A percentile compares a stretch with the other conserved stretches of the same genome.
These are phyloP conservation scores for Manis crassicaudata DNA, from an alignment of 2,797 vertebrate genomes.

Conservation along the genomic window DNA sequence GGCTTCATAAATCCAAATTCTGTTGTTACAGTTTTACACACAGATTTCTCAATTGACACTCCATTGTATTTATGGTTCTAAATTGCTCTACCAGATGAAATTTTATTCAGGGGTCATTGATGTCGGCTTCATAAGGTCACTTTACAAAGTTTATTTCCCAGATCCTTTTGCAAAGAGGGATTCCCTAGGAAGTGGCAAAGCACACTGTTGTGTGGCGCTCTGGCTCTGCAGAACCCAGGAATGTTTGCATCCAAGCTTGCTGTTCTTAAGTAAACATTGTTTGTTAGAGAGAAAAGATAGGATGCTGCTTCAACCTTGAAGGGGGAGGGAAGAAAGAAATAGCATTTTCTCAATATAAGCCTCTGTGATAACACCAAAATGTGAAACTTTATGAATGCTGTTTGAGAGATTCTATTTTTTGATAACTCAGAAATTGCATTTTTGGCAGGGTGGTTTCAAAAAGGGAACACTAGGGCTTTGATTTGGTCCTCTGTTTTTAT, in stretches of 20 bases:
- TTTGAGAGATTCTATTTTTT: conserved; percentile 83
- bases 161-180: background rate
- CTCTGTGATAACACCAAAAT: conserved; percentile 78
- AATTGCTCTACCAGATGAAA: conserved; percentile 38
- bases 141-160: conserved; percentile 62
- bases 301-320: conserved; percentile 67
- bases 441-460: conserved; percentile 78
- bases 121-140: conserved; percentile 55
- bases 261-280: conserved; percentile 65
- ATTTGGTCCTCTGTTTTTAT: conserved; percentile 83
- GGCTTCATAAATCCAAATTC: conserved; percentile 50
- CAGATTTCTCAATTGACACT: conserved; percentile 42
- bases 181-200: conserved; percentile 44
- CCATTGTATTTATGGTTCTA: conserved; percentile 65
- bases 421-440: conserved; percentile 81
- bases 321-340: conserved; percentile 70
- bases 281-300: conserved; percentile 55
- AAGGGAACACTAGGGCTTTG: conserved; percentile 78
- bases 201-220: background rate
- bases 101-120: conserved; percentile 52
- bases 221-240: conserved; percentile 22
- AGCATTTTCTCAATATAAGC: conserved; percentile 73
- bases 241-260: conserved; percentile 59
- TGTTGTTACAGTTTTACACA: background rate
- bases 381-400: conserved; percentile 81